Evolutionary conservation across 2,797 vertebrate genomes (phyloP).

Genomic region (Brachyrhaphis roseni): DNA sequence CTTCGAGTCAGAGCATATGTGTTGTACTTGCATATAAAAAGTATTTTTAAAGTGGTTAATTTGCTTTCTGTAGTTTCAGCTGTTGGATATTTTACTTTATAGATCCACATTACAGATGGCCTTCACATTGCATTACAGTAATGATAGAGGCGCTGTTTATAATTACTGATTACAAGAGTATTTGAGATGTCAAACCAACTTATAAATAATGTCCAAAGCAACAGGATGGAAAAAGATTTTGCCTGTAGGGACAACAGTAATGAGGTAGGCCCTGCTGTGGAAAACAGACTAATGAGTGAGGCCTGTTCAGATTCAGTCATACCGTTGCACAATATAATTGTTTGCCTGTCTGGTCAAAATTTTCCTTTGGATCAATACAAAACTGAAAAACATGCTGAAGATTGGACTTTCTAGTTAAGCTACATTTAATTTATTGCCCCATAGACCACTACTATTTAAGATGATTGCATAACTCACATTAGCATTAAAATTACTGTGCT

Average conservation of each 20-base stretch:
- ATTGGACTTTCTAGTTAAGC: constrained; percentile 38
- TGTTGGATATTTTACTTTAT: constrained; percentile 6
- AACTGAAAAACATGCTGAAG: constrained; percentile 41
- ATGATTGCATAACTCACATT: constrained; percentile 43
- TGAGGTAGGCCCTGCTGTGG: constrained; percentile 41
- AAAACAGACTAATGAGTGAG: constrained; percentile 51
- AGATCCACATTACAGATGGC: not conserved
- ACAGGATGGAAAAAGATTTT: constrained; percentile 28
- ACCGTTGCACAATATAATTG: constrained; percentile 41
- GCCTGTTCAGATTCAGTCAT: constrained; percentile 28
- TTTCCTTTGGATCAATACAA: constrained; percentile 37
- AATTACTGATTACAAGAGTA: constrained; percentile 14
- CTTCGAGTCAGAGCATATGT: not conserved
- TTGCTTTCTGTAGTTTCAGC: constrained; percentile 7
- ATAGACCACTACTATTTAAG: constrained; percentile 39
- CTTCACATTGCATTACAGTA: constrained; percentile 9
- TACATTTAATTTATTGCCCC: constrained; percentile 32
- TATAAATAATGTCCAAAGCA: constrained; percentile 34
- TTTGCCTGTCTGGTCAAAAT: constrained; percentile 16
- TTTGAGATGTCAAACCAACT: constrained; percentile 28
- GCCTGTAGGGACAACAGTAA: constrained; percentile 34
- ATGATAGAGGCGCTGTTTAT: constrained; percentile 6
- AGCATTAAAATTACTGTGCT: not conserved
- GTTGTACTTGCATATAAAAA: constrained; percentile 5
- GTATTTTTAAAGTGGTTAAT: not conserved